Conservation (phyloP, 2,888 invertebrate species). For the Scaptomyza parva region DNA sequence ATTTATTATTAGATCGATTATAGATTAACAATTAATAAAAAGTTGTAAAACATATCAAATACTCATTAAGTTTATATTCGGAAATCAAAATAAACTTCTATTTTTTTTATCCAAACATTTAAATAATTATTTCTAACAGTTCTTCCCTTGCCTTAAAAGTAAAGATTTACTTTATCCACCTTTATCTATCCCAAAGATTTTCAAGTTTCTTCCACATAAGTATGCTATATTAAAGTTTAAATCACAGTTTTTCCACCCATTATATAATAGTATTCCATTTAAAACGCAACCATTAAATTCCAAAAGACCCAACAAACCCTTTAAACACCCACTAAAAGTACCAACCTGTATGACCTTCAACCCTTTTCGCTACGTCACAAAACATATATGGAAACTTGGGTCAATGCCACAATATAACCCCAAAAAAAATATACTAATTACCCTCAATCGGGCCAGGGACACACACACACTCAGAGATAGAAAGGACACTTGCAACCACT, state of each 20-base stretch:
- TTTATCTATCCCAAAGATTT: no score
- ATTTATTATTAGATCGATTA: no score
- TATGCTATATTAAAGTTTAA: slow-evolving; percentile 32
- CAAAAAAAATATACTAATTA: slow-evolving; percentile 55
- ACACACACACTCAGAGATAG: background rate
- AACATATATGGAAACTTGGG: slow-evolving; percentile 37
- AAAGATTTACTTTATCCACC: no score
- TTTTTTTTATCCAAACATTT: no score
- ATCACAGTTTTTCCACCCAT: background rate
- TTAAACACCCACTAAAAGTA: slow-evolving; percentile 2
- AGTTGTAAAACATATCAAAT: no score
- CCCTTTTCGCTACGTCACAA: slow-evolving; percentile 20
- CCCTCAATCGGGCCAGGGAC: slow-evolving; percentile 44
- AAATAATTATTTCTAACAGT: no score
- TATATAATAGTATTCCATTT: background rate
- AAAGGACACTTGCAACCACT: slow-evolving; percentile 47
- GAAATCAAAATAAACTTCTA: no score
- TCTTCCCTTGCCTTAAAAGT: no score
- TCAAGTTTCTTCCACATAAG: slow-evolving; percentile 24
- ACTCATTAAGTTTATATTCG: no score
- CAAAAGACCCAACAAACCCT: slow-evolving; percentile 10
- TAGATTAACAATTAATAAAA: no score
- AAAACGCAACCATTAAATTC: slow-evolving; percentile 21
- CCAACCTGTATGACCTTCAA: slow-evolving; percentile 44
- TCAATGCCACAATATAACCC: slow-evolving; percentile 58